Base-by-base conservation (phyloP, 2,888 invertebrate species). In the Oxycera nigricornis region DNA sequence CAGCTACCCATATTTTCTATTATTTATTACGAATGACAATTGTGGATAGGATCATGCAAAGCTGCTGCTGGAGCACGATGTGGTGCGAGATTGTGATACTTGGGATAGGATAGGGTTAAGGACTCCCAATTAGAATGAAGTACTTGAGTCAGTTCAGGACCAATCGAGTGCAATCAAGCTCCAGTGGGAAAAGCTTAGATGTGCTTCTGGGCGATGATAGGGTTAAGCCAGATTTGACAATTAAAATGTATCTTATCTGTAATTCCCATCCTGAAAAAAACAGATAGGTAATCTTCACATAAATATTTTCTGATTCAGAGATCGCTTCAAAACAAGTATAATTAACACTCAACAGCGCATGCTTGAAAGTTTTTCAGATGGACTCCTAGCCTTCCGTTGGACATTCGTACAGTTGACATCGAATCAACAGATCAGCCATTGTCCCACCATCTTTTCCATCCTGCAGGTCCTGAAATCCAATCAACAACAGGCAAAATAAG, bases 401-500 rank as follows among this genome's bases (percentile, higher is more conserved):
- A 2, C 46, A 7, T 31, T 35, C 20, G 11, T 20, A 31, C 55
- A 70, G 52, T 55, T 70, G 70, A 70, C 70, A 70, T 35, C 70
- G 26, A 70, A 52, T 70, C 70, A 70, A 70, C 70, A 55, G 70
- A 70, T 70, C 70, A 70, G 17, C 70, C 70, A 70, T 70, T 70
- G 55, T 70, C 39, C 31, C 35, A 31, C 14, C 31, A 26, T 52
- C 22, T 26, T 70, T 11, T 24, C 7, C 65, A 17, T 65, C n/a
- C 39, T 41, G 41, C 14, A 59, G 39, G 22, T 65, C 55, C 68
- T 35, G 26, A 31, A 70, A 52, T 55, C 70, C 70, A 70, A 70
- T 70, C 70, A 70, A 24, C 20, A 55, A 55, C 52, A 17, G 26
- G 70, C 26, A 41, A 52, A 52, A 70, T 55, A 55, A 55, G 55